Conservation (phyloP, 2,113 vertebrate species). For the Sturnus vulgaris region DNA sequence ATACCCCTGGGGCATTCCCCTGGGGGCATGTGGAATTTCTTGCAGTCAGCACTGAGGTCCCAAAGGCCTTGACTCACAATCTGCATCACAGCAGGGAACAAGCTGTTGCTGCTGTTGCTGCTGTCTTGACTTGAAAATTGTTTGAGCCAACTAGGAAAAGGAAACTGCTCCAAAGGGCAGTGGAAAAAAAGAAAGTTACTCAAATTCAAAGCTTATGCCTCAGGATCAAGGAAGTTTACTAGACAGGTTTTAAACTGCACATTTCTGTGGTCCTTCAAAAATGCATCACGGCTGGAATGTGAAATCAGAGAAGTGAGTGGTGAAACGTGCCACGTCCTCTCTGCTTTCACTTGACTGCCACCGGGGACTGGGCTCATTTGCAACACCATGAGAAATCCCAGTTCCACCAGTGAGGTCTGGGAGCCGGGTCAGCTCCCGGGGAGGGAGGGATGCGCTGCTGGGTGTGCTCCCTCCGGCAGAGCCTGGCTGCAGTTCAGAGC, state of each 20-base stretch:
- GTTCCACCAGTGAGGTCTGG: not conserved
- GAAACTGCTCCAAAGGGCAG: constrained; percentile 61
- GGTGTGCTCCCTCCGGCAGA: not conserved
- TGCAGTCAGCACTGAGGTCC: not conserved
- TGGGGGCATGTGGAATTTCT: not conserved
- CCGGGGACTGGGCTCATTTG: not conserved
- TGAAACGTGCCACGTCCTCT: not conserved
- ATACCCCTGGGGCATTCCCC: not conserved
- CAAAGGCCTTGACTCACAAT: not conserved
- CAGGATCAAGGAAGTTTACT: constrained; percentile 57
- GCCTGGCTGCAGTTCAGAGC: not conserved
- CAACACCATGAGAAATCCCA: not conserved
- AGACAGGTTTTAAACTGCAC: constrained; percentile 56
- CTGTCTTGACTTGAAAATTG: not conserved
- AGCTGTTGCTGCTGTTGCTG: not conserved
- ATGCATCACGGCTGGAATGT: constrained; percentile 60
- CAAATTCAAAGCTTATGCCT: constrained; percentile 58
- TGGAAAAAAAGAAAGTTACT: constrained; percentile 61
- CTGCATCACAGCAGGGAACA: not conserved
- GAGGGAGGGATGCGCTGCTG: not conserved
- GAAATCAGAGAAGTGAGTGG: constrained; percentile 44
- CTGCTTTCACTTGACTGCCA: not conserved
- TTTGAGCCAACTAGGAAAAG: constrained; percentile 31
- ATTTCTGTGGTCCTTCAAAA: constrained; percentile 54
- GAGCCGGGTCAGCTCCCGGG: not conserved